Evolutionary conservation across 2,888 invertebrate genomes (phyloP), one percentile per base, ranked within the genome.

Genomic region (Polydrusus pterygomalis): DNA sequence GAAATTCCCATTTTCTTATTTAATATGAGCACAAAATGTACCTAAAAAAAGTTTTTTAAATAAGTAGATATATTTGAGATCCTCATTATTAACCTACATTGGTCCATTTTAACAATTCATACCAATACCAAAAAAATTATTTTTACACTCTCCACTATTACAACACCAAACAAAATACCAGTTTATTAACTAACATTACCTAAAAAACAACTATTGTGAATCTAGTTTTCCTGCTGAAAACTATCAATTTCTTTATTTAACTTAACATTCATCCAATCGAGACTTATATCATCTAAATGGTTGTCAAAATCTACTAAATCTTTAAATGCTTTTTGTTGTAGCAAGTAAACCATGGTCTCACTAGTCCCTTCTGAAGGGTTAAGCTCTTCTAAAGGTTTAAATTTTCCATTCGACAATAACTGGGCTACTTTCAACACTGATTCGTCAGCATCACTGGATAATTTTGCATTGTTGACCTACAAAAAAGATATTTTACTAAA

Each of bases 241-340:
- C 63, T 51, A 1, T 78, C 89, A 82, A 93, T 91, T 80, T 89
- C 87, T 80, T 91, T 87, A 85, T 93, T 93, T 56, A 94, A 88
- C 72, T 90, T 89, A 6, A 88, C 85, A 88, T 99, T 99, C 82
- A 92, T 93, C 97, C 98, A 99, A 87, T 98, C 97, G 77, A 93
- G 90, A 18, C 92, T 90, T 45, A 96, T 91, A 86, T 98, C 94
- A 87, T 99, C 98, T 78, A 99, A 90, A 88, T 98, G 98, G 88
- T 97, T 98, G 89, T 99, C 99, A 86, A 98, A 99, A 88, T 99
- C 99, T 11, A 95, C 89, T n/a, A 99, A 88, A 81, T 93, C 92
- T 75, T 93, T 92, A 86, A 94, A 94, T 0, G 93, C 91, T 8
- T 60, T 93, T 92, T 38, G 89, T 82, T 94, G 93, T 49, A 98